Evolutionary conservation across 1,140 invertebrate genomes (phyloP), one percentile per base, ranked within the genome.

Genomic region (Maniola jurtina): DNA sequence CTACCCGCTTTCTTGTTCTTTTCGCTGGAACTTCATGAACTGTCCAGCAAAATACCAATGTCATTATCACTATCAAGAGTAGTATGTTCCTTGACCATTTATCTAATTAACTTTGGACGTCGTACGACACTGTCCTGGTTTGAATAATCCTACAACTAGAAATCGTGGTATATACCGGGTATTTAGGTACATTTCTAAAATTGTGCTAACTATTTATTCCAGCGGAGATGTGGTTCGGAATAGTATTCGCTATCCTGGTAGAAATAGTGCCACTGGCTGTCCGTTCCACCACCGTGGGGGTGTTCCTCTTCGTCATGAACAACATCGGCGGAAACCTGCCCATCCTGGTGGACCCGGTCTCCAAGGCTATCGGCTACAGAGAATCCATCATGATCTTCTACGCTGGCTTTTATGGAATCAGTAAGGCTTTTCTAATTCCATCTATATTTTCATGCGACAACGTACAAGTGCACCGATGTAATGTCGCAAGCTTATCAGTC

Each of bases 141-240:
- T n/a, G n/a, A n/a, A n/a, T n/a, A n/a, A n/a, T n/a, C n/a, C n/a
- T n/a, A n/a, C n/a, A n/a, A n/a, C n/a, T n/a, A n/a, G n/a, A n/a
- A n/a, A n/a, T n/a, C n/a, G n/a, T n/a, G n/a, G n/a, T n/a, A n/a
- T n/a, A n/a, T n/a, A n/a, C n/a, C n/a, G n/a, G n/a, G n/a, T n/a
- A n/a, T n/a, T n/a, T n/a, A n/a, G n/a, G n/a, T n/a, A n/a, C n/a
- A n/a, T n/a, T n/a, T n/a, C 25, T 25, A 25, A 25, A 1, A 25
- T 25, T 59, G 13, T 50, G 6, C 47, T 14, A 25, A 48, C n/a
- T n/a, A n/a, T 45, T 38, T 16, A 79, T 92, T 92, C 0, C 88
- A 96, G 96, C 96, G 81, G 96, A 98, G 91, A 97, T 97, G 96
- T 97, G 96, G 96, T 97, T 97, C 81, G 96, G 96, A 52, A 97